Evolutionary conservation across 2,797 vertebrate genomes (phyloP).

Genomic region (Hippoglossus hippoglossus): DNA sequence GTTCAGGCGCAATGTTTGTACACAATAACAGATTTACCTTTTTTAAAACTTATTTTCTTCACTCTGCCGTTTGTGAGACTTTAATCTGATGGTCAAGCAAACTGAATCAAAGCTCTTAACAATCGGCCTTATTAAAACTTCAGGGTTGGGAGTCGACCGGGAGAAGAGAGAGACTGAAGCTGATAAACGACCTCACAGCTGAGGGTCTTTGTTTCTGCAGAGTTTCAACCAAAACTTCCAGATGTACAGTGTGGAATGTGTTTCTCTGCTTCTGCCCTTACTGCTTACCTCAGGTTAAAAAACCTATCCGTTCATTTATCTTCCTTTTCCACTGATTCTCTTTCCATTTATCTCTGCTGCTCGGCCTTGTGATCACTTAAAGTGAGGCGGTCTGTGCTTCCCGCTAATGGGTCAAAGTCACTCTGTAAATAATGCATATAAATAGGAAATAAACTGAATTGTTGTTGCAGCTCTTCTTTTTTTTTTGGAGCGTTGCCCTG

Average conservation of each 20-base stretch:
- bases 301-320: constrained; percentile 48
- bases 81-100: constrained; percentile 1
- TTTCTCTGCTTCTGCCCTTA: constrained; percentile 14
- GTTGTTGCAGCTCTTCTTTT: constrained; percentile 4
- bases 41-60: background rate
- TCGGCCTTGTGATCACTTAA: constrained; percentile 26
- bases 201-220: background rate
- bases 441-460: constrained; percentile 19
- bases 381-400: constrained; percentile 9
- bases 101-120: background rate
- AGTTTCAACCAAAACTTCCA: constrained; percentile 10
- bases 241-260: constrained; percentile 6
- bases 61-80: background rate
- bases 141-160: background rate
- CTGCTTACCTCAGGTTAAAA: constrained; percentile 37
- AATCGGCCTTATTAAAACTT: background rate
- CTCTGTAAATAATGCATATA: constrained; percentile 49
- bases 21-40: background rate
- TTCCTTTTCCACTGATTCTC: constrained; percentile 41
- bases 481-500: constrained; percentile 1
- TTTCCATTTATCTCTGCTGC: constrained; percentile 54
- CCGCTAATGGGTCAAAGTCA: constrained; percentile 34
- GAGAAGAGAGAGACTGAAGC: constrained; percentile 5
- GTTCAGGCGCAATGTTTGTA: no score
- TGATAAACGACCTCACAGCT: background rate